These are phyloP conservation scores for Cavia aperea DNA, from an alignment of 2,113 vertebrate genomes.

Conservation along the genomic window DNA sequence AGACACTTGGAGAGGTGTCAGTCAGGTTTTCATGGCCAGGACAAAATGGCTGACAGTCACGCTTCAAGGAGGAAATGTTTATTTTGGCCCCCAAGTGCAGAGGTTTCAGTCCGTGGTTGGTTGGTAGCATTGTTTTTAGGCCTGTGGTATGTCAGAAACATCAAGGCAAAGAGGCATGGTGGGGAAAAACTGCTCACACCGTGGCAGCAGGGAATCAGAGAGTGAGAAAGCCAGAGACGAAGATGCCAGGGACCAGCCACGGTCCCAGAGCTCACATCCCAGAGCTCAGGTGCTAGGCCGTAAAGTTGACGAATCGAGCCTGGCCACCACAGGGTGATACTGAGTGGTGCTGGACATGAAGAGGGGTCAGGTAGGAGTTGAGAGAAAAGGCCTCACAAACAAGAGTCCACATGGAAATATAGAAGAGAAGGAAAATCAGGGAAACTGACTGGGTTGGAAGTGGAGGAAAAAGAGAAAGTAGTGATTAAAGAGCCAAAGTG, in stretches of 20 bases:
- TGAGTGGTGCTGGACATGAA: neutral
- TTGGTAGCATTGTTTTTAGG: neutral
- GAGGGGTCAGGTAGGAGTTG: accelerated
- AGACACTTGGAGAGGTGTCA: neutral
- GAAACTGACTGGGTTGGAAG: neutral
- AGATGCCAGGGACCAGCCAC: neutral
- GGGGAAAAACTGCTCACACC: neutral
- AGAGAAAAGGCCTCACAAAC: neutral
- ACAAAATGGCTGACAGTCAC: neutral
- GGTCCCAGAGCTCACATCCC: neutral
- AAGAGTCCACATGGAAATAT: neutral
- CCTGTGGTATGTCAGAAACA: neutral
- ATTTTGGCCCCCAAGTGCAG: neutral
- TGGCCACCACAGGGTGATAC: too few species aligned
- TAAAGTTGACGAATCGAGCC: neutral
- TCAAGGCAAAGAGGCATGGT: neutral
- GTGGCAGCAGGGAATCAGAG: neutral
- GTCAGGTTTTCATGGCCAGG: neutral
- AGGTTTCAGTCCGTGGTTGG: neutral
- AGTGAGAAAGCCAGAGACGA: neutral
- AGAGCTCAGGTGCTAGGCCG: neutral
- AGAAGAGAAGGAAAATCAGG: neutral
- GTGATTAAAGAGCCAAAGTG: neutral
- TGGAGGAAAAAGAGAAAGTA: neutral
- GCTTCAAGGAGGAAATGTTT: neutral